Evolutionary conservation across 2,113 vertebrate species (phyloP).

Genomic region (Nerophis lumbriciformis): DNA sequence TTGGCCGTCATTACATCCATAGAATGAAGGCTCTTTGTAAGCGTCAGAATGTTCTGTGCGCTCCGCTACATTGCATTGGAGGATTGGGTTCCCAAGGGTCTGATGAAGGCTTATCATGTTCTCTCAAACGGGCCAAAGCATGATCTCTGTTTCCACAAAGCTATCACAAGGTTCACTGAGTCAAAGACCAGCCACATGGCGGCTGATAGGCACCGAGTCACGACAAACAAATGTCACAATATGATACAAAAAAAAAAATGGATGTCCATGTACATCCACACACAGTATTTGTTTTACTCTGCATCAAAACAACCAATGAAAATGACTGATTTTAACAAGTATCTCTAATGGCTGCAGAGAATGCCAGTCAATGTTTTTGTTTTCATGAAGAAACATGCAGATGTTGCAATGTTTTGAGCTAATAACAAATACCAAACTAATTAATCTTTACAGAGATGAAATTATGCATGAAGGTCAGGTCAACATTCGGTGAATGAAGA

Average conservation of each 20-base stretch:
- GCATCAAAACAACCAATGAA: neutral
- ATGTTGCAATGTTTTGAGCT: too few species aligned
- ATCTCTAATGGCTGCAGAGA: too few species aligned
- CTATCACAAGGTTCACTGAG: slow-evolving; percentile 68
- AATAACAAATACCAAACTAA: too few species aligned
- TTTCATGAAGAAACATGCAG: too few species aligned
- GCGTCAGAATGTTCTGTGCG: slow-evolving; percentile 11
- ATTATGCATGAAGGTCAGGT: too few species aligned
- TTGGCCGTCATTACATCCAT: slow-evolving; percentile 8
- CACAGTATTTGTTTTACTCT: too few species aligned
- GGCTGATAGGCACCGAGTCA: slow-evolving; percentile 40
- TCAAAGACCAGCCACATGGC: slow-evolving; percentile 34
- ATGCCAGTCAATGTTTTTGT: too few species aligned
- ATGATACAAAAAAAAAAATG: slow-evolving; percentile 5
- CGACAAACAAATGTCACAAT: slow-evolving; percentile 33
- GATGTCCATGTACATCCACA: too few species aligned
- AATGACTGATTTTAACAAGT: too few species aligned
- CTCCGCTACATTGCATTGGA: slow-evolving; percentile 35
- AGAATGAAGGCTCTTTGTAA: slow-evolving; percentile 11
- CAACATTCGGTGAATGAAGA: too few species aligned
- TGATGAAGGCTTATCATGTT: slow-evolving; percentile 58
- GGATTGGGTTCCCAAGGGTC: slow-evolving; percentile 51
- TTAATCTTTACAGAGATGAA: too few species aligned
- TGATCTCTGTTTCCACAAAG: slow-evolving; percentile 66
- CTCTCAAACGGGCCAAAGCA: slow-evolving; percentile 49